A percentile compares a stretch with the other conserved stretches of the same genome.
Evolutionary conservation across 2,888 invertebrate genomes (phyloP).

Genomic region (Philereme transversata): DNA sequence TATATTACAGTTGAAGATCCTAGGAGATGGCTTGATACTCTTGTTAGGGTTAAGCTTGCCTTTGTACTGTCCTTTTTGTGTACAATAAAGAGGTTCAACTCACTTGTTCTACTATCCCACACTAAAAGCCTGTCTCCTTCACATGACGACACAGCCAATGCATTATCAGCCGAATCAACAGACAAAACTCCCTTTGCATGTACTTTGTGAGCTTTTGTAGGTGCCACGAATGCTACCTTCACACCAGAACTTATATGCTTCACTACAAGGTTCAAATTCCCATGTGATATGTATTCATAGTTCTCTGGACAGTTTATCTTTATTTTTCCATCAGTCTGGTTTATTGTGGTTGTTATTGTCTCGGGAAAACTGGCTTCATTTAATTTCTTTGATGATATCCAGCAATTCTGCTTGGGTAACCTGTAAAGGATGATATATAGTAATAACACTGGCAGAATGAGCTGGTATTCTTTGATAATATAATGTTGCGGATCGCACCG

Average conservation of each 20-base stretch:
- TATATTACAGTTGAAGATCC: too few relatives aligned
- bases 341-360: constrained; percentile 62
- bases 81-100: constrained; percentile 28
- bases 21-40: too few relatives aligned
- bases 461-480: too few relatives aligned
- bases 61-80: too few relatives aligned
- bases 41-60: too few relatives aligned
- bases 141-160: constrained; percentile 85
- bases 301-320: constrained; percentile 67
- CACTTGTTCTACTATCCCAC: constrained; percentile 86
- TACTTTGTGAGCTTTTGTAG: constrained; percentile 74
- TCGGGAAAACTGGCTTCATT: constrained; percentile 71
- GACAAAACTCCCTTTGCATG: constrained; percentile 80
- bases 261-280: constrained; percentile 68
- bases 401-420: constrained; percentile 71
- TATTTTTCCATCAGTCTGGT: constrained; percentile 64
- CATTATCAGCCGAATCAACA: constrained; percentile 81
- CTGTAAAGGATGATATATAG: constrained; percentile 51
- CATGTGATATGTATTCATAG: constrained; percentile 70
- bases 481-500: too few relatives aligned
- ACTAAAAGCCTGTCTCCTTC: constrained; percentile 83
- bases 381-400: constrained; percentile 78
- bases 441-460: neutral
- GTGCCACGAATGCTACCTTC: constrained; percentile 78
- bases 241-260: constrained; percentile 70